Evolutionary conservation across 35 echinoderm and acorn worm species (phyloP), one percentile per base, ranked within the genome.

Genomic region (Stichopus chloronotus): DNA sequence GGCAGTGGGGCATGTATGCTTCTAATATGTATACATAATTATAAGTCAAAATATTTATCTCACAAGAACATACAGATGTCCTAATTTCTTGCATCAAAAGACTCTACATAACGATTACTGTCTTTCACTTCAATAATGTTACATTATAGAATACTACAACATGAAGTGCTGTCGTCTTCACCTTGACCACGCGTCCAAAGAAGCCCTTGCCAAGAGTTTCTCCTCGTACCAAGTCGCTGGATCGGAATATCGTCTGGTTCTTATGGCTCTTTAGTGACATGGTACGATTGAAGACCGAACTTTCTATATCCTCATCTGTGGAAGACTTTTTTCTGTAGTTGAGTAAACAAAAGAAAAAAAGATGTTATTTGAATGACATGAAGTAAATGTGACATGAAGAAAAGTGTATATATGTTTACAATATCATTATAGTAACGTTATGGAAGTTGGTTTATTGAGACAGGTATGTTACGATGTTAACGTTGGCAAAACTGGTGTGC

Each of bases 111-210:
- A 43, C 3, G 30, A 43, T 43, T 43, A 43, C 30, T 43, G 30
- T 43, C 30, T 43, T 43, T 43, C 30, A 43, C 30, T 43, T 43
- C 30, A 43, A 43, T 43, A 0, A 43, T 43, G 30, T 43, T 43
- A 43, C 3, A 43, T 43, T 43, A 43, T 43, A 43, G 30, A 43
- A 43, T 43, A 43, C 30, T 43, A 0, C 3, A 1, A 43, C 0
- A 43, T 43, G 1, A 43, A 43, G 30, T 43, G 30, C 30, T 43
- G 30, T 43, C 3, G 30, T 43, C 30, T 19, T 52, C 59, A 98
- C 97, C 97, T 98, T 96, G 21, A 98, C 88, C 8, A 93, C 97
- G 79, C 94, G 92, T 7, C 97, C 97, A 93, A 98, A 98, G 76
- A 96, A 98, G 6, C 97, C 97, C 71, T 78, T 88, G 23, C 97